phyloP scores from a whole-genome alignment of 2,888 invertebrate genomes.

The Penaeus monodon region DNA sequence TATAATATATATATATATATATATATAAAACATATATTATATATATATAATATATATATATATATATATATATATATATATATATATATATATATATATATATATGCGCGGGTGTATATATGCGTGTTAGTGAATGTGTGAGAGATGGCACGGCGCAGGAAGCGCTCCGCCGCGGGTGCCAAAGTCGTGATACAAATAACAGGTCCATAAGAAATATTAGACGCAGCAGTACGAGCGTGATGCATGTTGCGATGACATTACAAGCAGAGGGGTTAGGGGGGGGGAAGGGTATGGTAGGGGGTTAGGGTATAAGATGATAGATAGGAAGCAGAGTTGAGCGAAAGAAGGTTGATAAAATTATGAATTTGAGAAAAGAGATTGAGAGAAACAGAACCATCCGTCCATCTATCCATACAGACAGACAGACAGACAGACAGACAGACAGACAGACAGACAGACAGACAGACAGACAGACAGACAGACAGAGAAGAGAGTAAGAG shows the following conservation, averaged over 20 bases:
- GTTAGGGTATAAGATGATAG: too few species aligned
- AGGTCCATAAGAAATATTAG: too few species aligned
- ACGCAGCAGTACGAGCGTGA: background rate
- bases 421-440: too few species aligned
- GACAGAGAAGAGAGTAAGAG: background rate
- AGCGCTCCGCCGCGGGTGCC: too few species aligned
- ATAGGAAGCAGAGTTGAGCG: too few species aligned
- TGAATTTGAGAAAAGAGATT: too few species aligned
- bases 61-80: constrained; percentile 16
- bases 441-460: background rate
- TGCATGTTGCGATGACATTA: background rate
- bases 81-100: too few species aligned
- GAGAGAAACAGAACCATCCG: background rate
- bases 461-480: constrained; percentile 13
- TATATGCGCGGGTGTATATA: background rate
- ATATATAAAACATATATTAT: background rate
- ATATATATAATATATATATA: background rate
- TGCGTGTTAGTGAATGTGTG: background rate
- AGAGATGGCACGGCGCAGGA: background rate
- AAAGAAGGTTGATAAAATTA: too few species aligned
- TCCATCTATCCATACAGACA: too few species aligned
- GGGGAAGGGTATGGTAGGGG: background rate
- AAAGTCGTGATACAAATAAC: too few species aligned
- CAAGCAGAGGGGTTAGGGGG: background rate
- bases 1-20: background rate